These are phyloP conservation scores for Epinephelus coioides DNA, from an alignment of 2,797 vertebrate species.

Conservation along the genomic window DNA sequence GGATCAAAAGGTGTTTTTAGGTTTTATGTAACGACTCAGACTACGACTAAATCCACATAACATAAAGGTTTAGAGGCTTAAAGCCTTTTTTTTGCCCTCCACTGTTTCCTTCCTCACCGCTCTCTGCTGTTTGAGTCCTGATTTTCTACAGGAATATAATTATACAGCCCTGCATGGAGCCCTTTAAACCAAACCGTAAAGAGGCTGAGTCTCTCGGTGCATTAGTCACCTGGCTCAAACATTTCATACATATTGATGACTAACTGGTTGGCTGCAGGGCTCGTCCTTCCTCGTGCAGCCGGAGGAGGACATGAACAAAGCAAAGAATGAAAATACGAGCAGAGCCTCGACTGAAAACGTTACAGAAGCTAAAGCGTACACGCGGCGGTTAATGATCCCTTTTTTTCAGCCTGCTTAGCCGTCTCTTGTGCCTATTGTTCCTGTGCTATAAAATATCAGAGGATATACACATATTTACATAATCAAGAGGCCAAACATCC, in stretches of 20 bases:
- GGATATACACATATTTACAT: constrained; percentile 47
- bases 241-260: constrained; percentile 77
- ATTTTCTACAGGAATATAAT: constrained; percentile 4
- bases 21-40: neutral
- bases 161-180: neutral
- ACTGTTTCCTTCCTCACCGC: neutral
- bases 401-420: constrained; percentile 1
- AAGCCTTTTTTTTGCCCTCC: neutral
- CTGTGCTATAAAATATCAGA: constrained; percentile 18
- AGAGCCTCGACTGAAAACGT: constrained; percentile 32
- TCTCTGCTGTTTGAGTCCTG: neutral
- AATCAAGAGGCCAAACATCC: constrained; percentile 12
- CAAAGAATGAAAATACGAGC: neutral
- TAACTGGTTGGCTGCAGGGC: constrained; percentile 52
- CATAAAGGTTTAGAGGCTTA: neutral
- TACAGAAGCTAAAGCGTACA: constrained; percentile 26
- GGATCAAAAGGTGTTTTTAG: neutral
- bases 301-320: constrained; percentile 48
- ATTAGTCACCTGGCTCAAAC: constrained; percentile 57
- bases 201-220: constrained; percentile 19
- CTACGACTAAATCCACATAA: neutral
- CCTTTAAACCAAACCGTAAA: constrained; percentile 23
- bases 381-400: constrained; percentile 7
- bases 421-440: constrained; percentile 9
- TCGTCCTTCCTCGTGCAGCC: constrained; percentile 35